Evolutionary conservation across 2,113 vertebrate genomes (phyloP).

Genomic region (Rhizomys pruinosus): DNA sequence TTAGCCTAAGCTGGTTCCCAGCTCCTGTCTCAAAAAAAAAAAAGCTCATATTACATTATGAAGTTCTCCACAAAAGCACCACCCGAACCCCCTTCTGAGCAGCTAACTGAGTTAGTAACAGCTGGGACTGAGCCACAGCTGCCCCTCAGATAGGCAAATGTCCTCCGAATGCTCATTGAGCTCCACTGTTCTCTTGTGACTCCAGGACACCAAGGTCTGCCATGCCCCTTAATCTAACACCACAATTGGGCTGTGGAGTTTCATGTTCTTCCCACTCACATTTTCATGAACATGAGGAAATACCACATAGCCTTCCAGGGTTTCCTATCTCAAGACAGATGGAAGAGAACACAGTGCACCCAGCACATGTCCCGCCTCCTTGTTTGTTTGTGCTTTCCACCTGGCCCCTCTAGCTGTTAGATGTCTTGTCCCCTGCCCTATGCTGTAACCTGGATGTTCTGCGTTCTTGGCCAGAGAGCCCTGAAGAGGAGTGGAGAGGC

Average conservation of each 20-base stretch:
- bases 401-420: too few species aligned
- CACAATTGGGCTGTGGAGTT: neutral
- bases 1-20: too few species aligned
- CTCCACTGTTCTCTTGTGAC: neutral
- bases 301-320: neutral
- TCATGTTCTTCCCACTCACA: neutral
- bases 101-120: neutral
- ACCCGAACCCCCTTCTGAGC: neutral
- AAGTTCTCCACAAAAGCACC: neutral
- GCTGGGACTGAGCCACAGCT: neutral
- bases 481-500: neutral
- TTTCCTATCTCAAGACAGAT: neutral
- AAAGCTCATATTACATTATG: neutral
- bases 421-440: neutral
- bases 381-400: neutral
- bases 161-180: neutral
- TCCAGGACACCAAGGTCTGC: neutral
- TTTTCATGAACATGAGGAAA: neutral
- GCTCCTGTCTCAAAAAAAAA: neutral
- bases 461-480: neutral
- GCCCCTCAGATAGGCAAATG: neutral
- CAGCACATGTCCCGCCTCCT: neutral
- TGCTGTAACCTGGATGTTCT: neutral
- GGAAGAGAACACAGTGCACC: neutral
- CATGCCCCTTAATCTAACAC: neutral